Conservation (phyloP, 2,113 vertebrate species). For the Limanda limanda region DNA sequence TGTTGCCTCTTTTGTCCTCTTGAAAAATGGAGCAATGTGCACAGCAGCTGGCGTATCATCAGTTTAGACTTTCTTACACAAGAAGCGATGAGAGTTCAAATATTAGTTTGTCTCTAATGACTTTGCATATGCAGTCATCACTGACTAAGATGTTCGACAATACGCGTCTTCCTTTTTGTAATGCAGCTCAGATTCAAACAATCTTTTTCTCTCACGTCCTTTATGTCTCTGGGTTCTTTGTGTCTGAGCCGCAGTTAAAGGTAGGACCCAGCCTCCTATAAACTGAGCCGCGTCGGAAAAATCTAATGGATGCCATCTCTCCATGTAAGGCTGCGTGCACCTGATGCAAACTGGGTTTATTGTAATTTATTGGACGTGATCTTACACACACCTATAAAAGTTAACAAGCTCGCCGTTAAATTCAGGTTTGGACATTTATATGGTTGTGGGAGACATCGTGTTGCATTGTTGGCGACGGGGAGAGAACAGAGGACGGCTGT, state of each 20-base stretch:
- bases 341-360: conserved; percentile 43
- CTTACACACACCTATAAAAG: conserved; percentile 64
- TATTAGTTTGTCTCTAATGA: neutral
- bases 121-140: neutral
- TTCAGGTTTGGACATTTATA: conserved; percentile 65
- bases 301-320: conserved; percentile 26
- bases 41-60: neutral
- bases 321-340: conserved; percentile 48
- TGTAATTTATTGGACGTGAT: conserved; percentile 66
- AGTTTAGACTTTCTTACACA: neutral
- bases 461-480: conserved; percentile 10
- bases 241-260: conserved; percentile 5
- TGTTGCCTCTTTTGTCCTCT: neutral
- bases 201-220: neutral
- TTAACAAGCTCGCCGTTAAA: conserved; percentile 69
- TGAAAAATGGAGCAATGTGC: neutral
- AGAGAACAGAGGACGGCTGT: conserved; percentile 35
- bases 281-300: conserved; percentile 39
- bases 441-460: conserved; percentile 46
- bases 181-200: neutral
- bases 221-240: conserved; percentile 14
- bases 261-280: conserved; percentile 44
- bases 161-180: neutral
- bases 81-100: neutral
- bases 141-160: neutral